Evolutionary conservation across 2,797 vertebrate genomes (phyloP), one percentile per base, ranked within the genome.

Genomic region (Crax fasciolata): DNA sequence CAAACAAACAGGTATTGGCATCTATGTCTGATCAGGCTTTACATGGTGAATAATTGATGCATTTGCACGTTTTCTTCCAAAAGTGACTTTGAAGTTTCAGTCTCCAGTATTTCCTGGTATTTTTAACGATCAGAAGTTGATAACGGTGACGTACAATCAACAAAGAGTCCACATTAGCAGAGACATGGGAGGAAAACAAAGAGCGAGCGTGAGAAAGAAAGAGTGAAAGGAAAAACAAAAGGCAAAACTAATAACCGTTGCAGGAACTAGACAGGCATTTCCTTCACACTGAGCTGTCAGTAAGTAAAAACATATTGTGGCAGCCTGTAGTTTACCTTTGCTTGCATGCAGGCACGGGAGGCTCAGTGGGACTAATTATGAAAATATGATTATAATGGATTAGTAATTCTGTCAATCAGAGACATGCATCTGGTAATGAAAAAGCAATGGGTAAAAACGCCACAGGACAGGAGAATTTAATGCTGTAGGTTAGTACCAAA

Each of bases 391-490:
- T 98, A 97, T 74, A 96, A 97, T 97, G 95, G 97, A 98, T 98
- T 98, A 98, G 97, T 95, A 94, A 97, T 97, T 96, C 97, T 98
- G 98, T 98, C 98, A 98, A 95, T 98, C 98, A 98, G 95, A 97
- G 80, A 91, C 82, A 96, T 84, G 87, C 84, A 95, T 93, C 94
- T 93, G 89, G 96, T 95, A 97, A 95, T 91, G 96, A 89, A 96
- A 92, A 96, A 93, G 93, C 73, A 95, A 79, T 39, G 93, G 97
- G 95, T 93, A 94, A 96, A 96, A 97, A 94, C 97, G 97, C 95
- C 97, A 97, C 85, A 97, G 95, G 95, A 98, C 91, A 92, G 90
- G 90, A 98, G 93, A 90, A 93, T 90, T 84, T 79, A 79, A 70
- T 95, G 91, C 66, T 93, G 23, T 77, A n/a, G 84, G 84, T 87